These are phyloP conservation scores for Himalopsyche kuldschensis DNA, from an alignment of 2,888 invertebrate species.

Conservation along the genomic window DNA sequence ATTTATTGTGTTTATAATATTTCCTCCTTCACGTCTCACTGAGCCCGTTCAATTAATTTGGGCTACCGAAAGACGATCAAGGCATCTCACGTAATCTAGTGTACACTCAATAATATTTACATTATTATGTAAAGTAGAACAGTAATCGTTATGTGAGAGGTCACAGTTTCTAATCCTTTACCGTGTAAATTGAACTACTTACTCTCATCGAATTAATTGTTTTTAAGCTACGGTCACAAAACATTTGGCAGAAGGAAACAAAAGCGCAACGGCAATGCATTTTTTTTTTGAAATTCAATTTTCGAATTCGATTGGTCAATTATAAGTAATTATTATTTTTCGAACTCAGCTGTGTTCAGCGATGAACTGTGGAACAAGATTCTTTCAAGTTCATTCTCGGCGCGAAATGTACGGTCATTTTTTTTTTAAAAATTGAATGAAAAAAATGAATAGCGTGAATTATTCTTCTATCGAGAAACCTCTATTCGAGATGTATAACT, in stretches of 20 bases:
- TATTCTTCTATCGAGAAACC: too few relatives aligned
- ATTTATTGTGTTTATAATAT: background rate
- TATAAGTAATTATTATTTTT: background rate
- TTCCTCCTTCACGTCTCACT: background rate
- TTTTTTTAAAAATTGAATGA: too few relatives aligned
- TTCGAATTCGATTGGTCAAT: too few relatives aligned
- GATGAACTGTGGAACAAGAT: too few relatives aligned
- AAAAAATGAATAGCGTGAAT: too few relatives aligned
- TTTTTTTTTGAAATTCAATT: background rate
- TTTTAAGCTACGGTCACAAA: background rate
- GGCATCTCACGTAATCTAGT: background rate
- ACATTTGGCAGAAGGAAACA: background rate
- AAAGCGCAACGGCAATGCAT: background rate
- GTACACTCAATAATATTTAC: background rate
- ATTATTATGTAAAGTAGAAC: background rate
- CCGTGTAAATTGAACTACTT: background rate
- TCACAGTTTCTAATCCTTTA: conserved; percentile 17
- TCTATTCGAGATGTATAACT: too few relatives aligned
- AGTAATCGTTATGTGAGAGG: background rate
- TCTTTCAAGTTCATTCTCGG: too few relatives aligned
- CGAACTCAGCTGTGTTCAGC: background rate
- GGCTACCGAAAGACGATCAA: background rate
- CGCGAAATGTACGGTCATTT: too few relatives aligned
- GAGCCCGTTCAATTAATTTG: background rate
- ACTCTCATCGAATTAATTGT: background rate